Evolutionary conservation across 2,113 vertebrate species (phyloP).

Genomic region (Anguilla rostrata): DNA sequence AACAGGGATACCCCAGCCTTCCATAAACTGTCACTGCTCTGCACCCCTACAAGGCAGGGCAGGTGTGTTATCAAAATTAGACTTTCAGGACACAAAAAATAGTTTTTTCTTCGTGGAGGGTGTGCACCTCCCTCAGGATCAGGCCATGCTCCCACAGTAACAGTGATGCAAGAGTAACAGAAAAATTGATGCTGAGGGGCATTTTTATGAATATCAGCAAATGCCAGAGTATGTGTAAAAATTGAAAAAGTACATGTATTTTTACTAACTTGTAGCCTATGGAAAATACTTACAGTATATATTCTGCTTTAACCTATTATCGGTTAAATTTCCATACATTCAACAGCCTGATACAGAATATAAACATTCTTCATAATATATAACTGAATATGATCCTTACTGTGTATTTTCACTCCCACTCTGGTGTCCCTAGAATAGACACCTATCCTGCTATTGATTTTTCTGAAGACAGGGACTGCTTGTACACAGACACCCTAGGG

Average conservation of each 20-base stretch:
- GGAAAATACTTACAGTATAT: not conserved
- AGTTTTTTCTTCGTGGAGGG: no score
- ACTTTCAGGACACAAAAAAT: not conserved
- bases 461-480: no score
- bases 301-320: no score
- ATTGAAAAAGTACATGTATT: no score
- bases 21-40: not conserved
- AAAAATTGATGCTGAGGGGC: not conserved
- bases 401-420: no score
- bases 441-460: no score
- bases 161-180: not conserved
- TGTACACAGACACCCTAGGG: no score
- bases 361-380: no score
- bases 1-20: not conserved
- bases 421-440: no score
- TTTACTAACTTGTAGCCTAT: not conserved
- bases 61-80: not conserved
- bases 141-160: not conserved
- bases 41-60: not conserved
- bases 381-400: no score
- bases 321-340: no score
- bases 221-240: not conserved
- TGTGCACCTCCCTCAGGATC: not conserved
- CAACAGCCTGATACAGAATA: no score
- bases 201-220: not conserved